Conservation (phyloP, 2,797 vertebrate species). For the Yasuhikotakia modesta region DNA sequence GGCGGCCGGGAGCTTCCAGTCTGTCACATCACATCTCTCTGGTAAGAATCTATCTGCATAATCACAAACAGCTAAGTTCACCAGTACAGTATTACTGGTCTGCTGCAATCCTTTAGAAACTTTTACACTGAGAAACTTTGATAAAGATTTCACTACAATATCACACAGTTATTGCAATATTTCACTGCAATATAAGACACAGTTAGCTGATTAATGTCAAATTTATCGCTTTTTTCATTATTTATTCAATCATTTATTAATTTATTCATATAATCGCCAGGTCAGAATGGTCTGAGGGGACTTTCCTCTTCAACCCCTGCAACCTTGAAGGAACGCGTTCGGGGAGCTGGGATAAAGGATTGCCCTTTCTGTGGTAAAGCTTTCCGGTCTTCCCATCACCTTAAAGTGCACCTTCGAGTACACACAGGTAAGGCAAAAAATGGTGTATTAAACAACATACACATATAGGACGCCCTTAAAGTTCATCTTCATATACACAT, state of each 20-base stretch:
- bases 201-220: background rate
- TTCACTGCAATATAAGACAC: background rate
- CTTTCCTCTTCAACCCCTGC: slow-evolving; percentile 68
- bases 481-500: too few relatives aligned
- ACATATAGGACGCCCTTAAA: background rate
- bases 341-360: slow-evolving; percentile 87
- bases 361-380: slow-evolving; percentile 94
- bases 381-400: slow-evolving; percentile 93
- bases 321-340: slow-evolving; percentile 79
- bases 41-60: slow-evolving; percentile 64
- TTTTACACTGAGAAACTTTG: background rate
- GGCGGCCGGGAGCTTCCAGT: slow-evolving; percentile 68
- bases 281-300: slow-evolving; percentile 74
- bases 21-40: slow-evolving; percentile 74
- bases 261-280: too few relatives aligned
- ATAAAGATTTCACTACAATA: background rate
- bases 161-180: too few relatives aligned
- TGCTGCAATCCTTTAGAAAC: background rate
- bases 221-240: slow-evolving; percentile 4
- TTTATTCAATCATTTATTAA: too few relatives aligned
- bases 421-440: slow-evolving; percentile 86
- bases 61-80: slow-evolving; percentile 20
- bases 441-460: background rate
- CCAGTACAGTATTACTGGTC: background rate
- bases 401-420: slow-evolving; percentile 93